Conservation (phyloP, 2,113 vertebrate genomes). For the Podilymbus podiceps region DNA sequence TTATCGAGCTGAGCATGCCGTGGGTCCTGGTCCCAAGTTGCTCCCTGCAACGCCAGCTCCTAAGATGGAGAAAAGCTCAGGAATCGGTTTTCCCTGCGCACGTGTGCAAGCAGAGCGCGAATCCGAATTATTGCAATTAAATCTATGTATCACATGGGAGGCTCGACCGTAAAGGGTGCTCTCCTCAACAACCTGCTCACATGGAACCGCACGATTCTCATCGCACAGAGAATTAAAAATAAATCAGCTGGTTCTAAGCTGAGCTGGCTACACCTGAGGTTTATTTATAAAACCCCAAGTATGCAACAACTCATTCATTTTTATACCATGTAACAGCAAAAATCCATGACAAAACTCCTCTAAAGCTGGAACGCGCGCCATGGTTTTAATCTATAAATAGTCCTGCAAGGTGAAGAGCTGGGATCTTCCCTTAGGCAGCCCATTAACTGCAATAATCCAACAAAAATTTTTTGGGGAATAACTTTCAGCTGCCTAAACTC, state of each 20-base stretch:
- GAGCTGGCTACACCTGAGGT: neutral
- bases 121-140: neutral
- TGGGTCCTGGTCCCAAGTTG: neutral
- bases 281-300: neutral
- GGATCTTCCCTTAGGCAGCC: no score
- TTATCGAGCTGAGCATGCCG: fast-evolving
- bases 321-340: fast-evolving
- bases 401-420: neutral
- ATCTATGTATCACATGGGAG: neutral
- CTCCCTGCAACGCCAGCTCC: neutral
- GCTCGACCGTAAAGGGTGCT: neutral
- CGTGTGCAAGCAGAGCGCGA: fast-evolving
- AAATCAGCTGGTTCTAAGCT: no score
- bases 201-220: neutral
- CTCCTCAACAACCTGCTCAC: neutral
- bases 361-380: fast-evolving
- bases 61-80: neutral
- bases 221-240: neutral
- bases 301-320: neutral
- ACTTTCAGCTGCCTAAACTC: neutral
- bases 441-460: fast-evolving
- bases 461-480: fast-evolving
- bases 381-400: neutral
- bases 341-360: neutral
- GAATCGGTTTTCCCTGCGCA: fast-evolving